Evolutionary conservation across 2,888 invertebrate species (phyloP).

Genomic region (Drosophila borealis): DNA sequence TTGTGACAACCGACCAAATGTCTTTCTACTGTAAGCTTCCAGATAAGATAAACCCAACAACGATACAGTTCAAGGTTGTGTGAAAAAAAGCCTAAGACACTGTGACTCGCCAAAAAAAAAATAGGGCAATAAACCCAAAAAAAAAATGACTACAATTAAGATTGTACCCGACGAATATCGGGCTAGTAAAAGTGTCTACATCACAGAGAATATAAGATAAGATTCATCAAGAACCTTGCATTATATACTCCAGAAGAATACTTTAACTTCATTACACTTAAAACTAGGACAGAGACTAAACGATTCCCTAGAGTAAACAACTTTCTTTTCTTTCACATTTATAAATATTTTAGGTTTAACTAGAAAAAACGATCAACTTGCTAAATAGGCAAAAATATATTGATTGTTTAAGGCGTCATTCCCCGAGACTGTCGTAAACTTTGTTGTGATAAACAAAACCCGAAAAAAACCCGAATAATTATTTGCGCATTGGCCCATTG

Average conservation of each 20-base stretch:
- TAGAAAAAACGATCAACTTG: conserved; percentile 3
- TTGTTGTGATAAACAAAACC: conserved; percentile 39
- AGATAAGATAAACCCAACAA: conserved; percentile 66
- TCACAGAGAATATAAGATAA: conserved; percentile 1
- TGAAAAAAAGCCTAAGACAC: conserved; percentile 23
- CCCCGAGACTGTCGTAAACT: conserved; percentile 25
- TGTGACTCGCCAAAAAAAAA: conserved; percentile 53
- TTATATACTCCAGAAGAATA: neutral
- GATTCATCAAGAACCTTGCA: neutral
- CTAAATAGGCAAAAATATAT: conserved; percentile 31
- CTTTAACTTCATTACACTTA: neutral
- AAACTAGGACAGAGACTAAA: neutral
- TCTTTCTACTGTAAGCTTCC: conserved; percentile 36
- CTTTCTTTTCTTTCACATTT: neutral
- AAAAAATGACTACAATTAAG: conserved; percentile 14
- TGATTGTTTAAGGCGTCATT: conserved; percentile 40
- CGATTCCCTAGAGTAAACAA: too few relatives aligned
- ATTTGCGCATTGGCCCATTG: conserved; percentile 68
- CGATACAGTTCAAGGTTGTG: conserved; percentile 72
- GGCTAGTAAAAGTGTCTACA: conserved; percentile 16
- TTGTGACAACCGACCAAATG: conserved; percentile 23
- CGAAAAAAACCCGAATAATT: conserved; percentile 30
- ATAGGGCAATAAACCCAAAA: conserved; percentile 27
- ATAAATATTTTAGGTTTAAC: neutral
- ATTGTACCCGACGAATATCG: conserved; percentile 1